Evolutionary conservation across 2,797 vertebrate species (phyloP).

Genomic region (Tenualosa thibaudeaui): DNA sequence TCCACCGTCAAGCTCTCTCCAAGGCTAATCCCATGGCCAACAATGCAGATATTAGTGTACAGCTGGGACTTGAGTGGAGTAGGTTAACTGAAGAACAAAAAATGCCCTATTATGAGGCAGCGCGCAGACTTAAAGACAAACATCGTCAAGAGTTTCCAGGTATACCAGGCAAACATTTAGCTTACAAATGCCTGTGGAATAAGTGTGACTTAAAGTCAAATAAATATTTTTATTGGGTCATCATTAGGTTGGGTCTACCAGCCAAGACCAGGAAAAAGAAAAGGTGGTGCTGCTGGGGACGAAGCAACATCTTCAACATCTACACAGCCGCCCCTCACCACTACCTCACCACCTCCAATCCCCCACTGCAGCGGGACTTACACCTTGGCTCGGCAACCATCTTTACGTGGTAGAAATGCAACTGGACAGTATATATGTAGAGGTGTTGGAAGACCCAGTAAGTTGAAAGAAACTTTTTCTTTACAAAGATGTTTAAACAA

Average conservation of each 20-base stretch:
- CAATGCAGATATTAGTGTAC: constrained; percentile 73
- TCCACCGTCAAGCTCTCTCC: constrained; percentile 74
- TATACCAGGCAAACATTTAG: constrained; percentile 53
- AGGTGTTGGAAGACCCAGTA: not conserved
- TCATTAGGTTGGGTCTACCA: constrained; percentile 80
- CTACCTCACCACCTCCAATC: constrained; percentile 55
- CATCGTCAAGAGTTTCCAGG: constrained; percentile 83
- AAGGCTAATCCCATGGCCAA: constrained; percentile 71
- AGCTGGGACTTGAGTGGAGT: constrained; percentile 81
- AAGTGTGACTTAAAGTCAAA: not conserved
- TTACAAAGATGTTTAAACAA: not conserved
- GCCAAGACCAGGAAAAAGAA: constrained; percentile 74
- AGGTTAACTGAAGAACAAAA: constrained; percentile 83
- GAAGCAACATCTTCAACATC: not conserved
- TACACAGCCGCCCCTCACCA: constrained; percentile 51
- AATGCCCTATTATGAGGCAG: constrained; percentile 80
- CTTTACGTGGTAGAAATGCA: not conserved
- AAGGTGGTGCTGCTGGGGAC: constrained; percentile 60
- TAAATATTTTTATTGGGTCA: not conserved
- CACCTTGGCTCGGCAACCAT: not conserved
- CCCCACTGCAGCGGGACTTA: constrained; percentile 58
- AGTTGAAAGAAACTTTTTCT: not conserved
- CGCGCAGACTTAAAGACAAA: constrained; percentile 75
- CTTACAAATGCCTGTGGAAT: not conserved
- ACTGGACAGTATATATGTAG: constrained; percentile 9